Evolutionary conservation across 1,140 invertebrate genomes (phyloP).

Genomic region (Potamilus streckersoni): DNA sequence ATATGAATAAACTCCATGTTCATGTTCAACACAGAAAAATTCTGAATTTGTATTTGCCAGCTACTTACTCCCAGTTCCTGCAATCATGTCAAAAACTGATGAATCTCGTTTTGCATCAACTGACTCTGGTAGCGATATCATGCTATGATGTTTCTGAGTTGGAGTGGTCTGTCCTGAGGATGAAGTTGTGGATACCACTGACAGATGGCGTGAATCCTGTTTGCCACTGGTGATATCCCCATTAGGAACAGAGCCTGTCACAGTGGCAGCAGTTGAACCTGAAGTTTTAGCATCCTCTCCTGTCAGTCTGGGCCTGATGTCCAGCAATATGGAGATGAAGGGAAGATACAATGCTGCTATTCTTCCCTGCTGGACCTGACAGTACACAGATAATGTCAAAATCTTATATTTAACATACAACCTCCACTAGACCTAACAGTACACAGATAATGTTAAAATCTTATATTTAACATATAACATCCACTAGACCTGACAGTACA

Average conservation of each 20-base stretch:
- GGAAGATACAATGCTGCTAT: conserved; percentile 92
- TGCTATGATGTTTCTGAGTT: conserved; percentile 15
- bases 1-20: no score
- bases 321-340: conserved; percentile 86
- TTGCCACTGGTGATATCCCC: conserved; percentile 31
- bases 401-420: no score
- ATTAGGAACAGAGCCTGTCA: conserved; percentile 17
- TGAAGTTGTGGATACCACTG: background rate
- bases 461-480: no score
- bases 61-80: conserved; percentile 73
- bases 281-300: conserved; percentile 34
- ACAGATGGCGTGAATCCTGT: conserved; percentile 11
- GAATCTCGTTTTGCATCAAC: conserved; percentile 72
- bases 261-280: conserved; percentile 14
- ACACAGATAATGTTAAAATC: no score
- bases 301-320: conserved; percentile 77
- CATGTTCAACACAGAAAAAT: no score
- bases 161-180: conserved; percentile 16
- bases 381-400: background rate
- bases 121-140: conserved; percentile 20
- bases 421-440: no score
- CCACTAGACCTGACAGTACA: conserved; percentile 69
- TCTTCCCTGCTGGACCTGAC: conserved; percentile 82
- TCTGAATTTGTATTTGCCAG: background rate
- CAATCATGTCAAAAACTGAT: conserved; percentile 82